Evolutionary conservation across 2,113 vertebrate genomes (phyloP).

Genomic region (Uropsilus gracilis): DNA sequence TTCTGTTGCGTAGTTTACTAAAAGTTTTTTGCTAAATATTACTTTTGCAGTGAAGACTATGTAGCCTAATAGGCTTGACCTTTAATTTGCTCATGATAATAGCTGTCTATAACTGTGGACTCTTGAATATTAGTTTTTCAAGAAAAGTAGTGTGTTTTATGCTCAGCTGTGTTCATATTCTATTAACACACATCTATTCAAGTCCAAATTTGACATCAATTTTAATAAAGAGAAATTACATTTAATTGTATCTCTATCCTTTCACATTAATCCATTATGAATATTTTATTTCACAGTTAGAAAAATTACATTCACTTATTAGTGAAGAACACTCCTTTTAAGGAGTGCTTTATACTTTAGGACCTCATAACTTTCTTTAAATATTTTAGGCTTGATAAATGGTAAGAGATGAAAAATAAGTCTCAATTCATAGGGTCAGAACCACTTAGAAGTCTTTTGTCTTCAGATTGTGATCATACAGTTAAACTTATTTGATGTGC

Average conservation of each 20-base stretch:
- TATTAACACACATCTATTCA: neutral
- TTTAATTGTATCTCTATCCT: conserved; percentile 61
- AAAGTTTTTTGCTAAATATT: too few relatives aligned
- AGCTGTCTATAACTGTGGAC: neutral
- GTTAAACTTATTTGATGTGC: conserved; percentile 35
- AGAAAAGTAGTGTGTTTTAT: neutral
- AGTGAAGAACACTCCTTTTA: conserved; percentile 50
- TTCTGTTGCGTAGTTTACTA: neutral
- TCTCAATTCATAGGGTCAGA: neutral
- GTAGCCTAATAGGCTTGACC: neutral
- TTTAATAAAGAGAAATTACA: conserved; percentile 67
- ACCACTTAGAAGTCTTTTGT: conserved; percentile 56
- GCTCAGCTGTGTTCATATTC: conserved; percentile 4
- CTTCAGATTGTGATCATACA: neutral
- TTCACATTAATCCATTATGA: conserved; percentile 65
- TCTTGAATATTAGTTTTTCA: neutral
- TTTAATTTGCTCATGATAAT: conserved; percentile 32
- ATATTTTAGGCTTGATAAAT: neutral
- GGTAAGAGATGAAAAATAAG: conserved; percentile 57
- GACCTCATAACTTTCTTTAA: neutral
- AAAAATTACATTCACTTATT: conserved; percentile 65
- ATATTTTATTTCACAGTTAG: conserved; percentile 71
- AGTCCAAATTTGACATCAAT: conserved; percentile 43
- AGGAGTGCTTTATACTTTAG: conserved; percentile 52
- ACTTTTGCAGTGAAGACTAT: neutral